Percentiles rank a stretch among this genome's conserved stretches.
Evolutionary conservation across 2,888 invertebrate genomes (phyloP).

Genomic region (Mimas tiliae): DNA sequence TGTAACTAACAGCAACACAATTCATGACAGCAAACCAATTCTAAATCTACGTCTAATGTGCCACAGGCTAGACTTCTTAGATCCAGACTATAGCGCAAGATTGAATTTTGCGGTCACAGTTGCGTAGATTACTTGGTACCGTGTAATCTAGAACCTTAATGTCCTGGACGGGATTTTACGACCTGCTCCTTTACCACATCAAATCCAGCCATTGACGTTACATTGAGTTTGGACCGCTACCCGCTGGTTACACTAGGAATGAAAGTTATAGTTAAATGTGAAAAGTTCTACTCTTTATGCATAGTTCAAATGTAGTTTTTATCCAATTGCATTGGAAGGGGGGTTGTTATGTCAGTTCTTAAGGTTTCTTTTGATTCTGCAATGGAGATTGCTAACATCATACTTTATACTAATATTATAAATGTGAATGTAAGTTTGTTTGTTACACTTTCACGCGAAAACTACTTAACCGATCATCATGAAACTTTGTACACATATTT

Average conservation of each 20-base stretch:
- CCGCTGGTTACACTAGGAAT: background rate
- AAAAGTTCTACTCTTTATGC: too few species aligned
- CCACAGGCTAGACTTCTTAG: constrained; percentile 2
- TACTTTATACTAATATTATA: too few species aligned
- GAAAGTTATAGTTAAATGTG: background rate
- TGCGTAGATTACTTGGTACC: background rate
- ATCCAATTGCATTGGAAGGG: too few species aligned
- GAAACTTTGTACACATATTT: too few species aligned
- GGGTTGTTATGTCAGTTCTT: too few species aligned
- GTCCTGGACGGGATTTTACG: background rate
- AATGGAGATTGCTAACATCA: too few species aligned
- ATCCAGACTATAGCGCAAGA: background rate
- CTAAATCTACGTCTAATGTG: background rate
- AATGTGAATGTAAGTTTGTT: too few species aligned
- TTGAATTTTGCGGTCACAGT: constrained; percentile 15
- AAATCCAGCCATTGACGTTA: background rate
- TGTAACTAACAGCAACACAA: background rate
- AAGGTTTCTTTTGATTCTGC: too few species aligned
- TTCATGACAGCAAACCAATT: background rate
- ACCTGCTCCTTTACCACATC: constrained; percentile 1
- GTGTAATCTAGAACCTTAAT: constrained; percentile 1
- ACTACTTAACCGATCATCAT: too few species aligned
- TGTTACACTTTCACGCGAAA: too few species aligned
- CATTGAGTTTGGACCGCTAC: background rate
- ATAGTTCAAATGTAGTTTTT: too few species aligned